Evolutionary conservation across 2,113 vertebrate genomes (phyloP).

Genomic region (Camelus bactrianus): DNA sequence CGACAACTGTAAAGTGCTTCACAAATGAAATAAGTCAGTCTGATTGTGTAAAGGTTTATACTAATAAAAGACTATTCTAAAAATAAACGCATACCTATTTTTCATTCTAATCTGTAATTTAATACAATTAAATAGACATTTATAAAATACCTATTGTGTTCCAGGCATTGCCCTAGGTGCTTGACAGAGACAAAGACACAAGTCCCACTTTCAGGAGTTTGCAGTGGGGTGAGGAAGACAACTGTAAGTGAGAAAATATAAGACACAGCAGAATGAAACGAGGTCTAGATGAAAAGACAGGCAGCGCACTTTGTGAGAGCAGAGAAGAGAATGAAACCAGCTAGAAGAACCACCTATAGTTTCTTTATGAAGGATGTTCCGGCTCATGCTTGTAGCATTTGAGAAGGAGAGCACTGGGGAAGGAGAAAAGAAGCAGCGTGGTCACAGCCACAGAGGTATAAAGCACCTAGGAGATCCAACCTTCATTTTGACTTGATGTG

Average conservation of each 20-base stretch:
- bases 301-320: neutral
- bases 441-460: neutral
- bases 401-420: neutral
- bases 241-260: neutral
- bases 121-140: neutral
- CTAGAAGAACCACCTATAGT: neutral
- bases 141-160: neutral
- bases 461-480: neutral
- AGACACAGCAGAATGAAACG: neutral
- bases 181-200: neutral
- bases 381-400: neutral
- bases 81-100: neutral
- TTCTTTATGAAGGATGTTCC: neutral
- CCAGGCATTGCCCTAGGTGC: neutral
- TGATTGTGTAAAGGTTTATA: neutral
- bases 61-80: neutral
- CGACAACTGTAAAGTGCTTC: neutral
- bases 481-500: neutral
- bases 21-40: conserved; percentile 5
- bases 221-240: neutral
- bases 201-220: neutral
- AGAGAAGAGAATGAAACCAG: neutral
- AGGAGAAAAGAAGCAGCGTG: neutral
- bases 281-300: neutral
- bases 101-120: neutral